Evolutionary conservation across 2,888 invertebrate species (phyloP).

Genomic region (Macaria notata): DNA sequence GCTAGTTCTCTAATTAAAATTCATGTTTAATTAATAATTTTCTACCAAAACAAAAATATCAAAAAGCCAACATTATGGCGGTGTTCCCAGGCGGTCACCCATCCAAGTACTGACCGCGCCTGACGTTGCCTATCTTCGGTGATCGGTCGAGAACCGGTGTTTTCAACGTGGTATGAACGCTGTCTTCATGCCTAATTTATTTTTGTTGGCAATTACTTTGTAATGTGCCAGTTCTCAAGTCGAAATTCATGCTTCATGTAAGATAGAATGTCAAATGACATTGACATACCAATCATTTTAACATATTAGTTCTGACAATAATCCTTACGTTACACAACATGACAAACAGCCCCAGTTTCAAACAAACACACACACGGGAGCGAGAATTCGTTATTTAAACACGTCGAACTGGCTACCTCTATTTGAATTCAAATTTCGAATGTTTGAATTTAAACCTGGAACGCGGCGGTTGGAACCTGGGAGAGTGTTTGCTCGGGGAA

Average conservation of each 20-base stretch:
- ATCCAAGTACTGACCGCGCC: slow-evolving; percentile 65
- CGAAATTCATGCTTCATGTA: too few relatives aligned
- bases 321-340: too few relatives aligned
- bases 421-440: slow-evolving; percentile 25
- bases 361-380: slow-evolving; percentile 16
- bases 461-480: slow-evolving; percentile 9
- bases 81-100: slow-evolving; percentile 66
- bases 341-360: too few relatives aligned
- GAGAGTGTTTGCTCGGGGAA: slow-evolving; percentile 14
- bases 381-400: slow-evolving; percentile 34
- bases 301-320: too few relatives aligned
- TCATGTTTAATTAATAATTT: too few relatives aligned
- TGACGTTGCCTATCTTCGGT: slow-evolving; percentile 74
- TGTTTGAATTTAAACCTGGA: slow-evolving; percentile 22
- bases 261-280: too few relatives aligned
- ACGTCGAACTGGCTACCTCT: slow-evolving; percentile 15
- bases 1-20: too few relatives aligned
- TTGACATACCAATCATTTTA: too few relatives aligned
- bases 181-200: too few relatives aligned
- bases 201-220: too few relatives aligned
- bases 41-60: too few relatives aligned
- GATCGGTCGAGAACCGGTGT: slow-evolving; percentile 70
- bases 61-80: neutral
- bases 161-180: slow-evolving; percentile 32
- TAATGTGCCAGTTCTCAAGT: too few relatives aligned